Evolutionary conservation across 2,888 invertebrate genomes (phyloP), one percentile per base, ranked within the genome.

Genomic region (Eucera pruinosa): DNA sequence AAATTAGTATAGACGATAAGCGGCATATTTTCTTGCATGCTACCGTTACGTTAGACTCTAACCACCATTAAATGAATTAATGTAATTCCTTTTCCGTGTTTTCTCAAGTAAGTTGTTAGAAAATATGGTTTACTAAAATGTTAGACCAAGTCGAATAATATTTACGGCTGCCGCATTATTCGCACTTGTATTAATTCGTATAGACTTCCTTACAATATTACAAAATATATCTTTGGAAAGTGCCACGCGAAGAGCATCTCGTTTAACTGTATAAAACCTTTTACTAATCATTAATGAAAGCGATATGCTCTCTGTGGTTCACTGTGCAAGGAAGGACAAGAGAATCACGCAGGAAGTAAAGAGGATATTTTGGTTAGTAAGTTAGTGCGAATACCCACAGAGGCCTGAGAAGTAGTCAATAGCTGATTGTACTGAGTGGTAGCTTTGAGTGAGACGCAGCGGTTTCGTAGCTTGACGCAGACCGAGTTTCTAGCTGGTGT

Each of bases 361-460:
- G 54, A 86, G 82, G 84, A 84, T 62, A 71, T 66, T 80, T 88
- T 81, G 89, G 89, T 91, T 91, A 91, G 90, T 91, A 89, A 87
- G 90, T 90, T 90, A 90, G 90, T 90, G 89, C 91, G 90, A 91
- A 91, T 91, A 91, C 91, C 91, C 91, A 91, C 91, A 91, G 91
- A 91, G 89, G 90, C 85, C 87, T 90, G 90, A 91, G 89, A 88
- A 90, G 91, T 90, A 90, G 91, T 89, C 91, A 91, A 90, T 89
- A 91, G 91, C 88, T 90, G 91, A 89, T 91, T 91, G 90, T 91
- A 90, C 87, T 89, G 90, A 90, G 87, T 90, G 90, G 91, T 91
- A 89, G 90, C 88, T 90, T 91, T 91, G 90, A 90, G 90, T 90
- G 91, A 91, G 91, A 91, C 90, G 90, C 89, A 89, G 91, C 91